A percentile compares a stretch with the other conserved stretches of the same genome.
phyloP scores from a whole-genome alignment of 2,113 vertebrate species.

The Morphnarchus princeps region DNA sequence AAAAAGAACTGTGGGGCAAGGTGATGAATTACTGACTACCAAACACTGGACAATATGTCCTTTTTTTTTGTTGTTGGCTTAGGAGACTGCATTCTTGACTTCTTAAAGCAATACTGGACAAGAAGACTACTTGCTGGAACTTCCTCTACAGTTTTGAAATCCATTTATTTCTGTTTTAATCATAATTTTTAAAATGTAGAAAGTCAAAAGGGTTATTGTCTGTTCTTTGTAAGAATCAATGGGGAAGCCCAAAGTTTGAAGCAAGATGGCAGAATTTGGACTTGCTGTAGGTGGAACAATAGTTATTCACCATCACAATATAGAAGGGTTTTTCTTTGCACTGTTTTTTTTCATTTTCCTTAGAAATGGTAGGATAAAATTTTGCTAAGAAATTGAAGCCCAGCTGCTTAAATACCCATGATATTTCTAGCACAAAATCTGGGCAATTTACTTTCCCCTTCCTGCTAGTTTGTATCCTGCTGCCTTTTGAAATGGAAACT shows the following conservation, averaged over 20 bases:
- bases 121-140: background rate
- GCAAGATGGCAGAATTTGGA: background rate
- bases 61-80: background rate
- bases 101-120: background rate
- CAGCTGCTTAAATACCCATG: constrained; percentile 20
- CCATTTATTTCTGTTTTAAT: background rate
- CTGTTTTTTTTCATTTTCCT: constrained; percentile 9
- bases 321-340: background rate
- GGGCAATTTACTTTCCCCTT: constrained; percentile 44
- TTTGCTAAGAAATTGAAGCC: constrained; percentile 2
- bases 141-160: background rate
- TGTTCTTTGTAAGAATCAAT: background rate
- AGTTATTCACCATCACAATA: background rate
- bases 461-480: constrained; percentile 48
- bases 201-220: background rate
- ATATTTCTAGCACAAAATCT: constrained; percentile 52
- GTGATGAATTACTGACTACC: background rate
- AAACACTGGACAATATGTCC: background rate
- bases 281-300: background rate
- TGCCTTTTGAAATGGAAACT: constrained; percentile 72
- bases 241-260: background rate
- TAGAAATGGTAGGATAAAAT: background rate
- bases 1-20: background rate
- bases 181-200: background rate
- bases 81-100: background rate